Evolutionary conservation across 2,113 vertebrate species (phyloP), one percentile per base, ranked within the genome.

Genomic region (Rhea americana): DNA sequence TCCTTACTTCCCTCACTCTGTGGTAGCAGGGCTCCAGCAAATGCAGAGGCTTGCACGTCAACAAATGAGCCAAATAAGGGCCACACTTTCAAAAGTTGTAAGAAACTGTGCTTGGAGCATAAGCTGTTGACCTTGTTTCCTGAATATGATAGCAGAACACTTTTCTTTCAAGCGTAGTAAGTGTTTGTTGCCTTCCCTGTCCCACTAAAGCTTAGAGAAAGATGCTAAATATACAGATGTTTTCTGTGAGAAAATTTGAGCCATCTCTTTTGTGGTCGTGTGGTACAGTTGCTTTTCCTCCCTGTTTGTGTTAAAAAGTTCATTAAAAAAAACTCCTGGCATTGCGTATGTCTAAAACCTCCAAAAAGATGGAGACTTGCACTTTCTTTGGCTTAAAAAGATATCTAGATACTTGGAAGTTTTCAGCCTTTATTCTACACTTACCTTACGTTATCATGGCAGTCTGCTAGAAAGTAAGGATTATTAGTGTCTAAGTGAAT

Each of bases 51-150:
- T 51, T 41, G 22, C 51, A 22, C 62, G 43, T 75, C 43, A 91
- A 19, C 47, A 86, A 62, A 41, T 13, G 4, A 82, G 9, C 28
- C 48, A 66, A 68, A 55, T 28, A 47, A 53, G 47, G 85, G 7
- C 25, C 1, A 0, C 61, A 39, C 43, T 63, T 77, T 65, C 21
- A 56, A 48, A 65, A 61, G 39, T 39, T 89, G 71, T 56, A 17
- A 78, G 51, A 26, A 2, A 1, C 11, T 51, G 16, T 45, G 4
- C 30, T 55, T 66, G 15, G 15, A 35, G 47, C 1, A 0, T 76
- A 20, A 1, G 11, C 37, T 1, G 2, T 41, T 87, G 24, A 67
- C 55, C 24, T 80, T 18, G 11, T 48, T 85, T 63, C 11, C 30
- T 43, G 61, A 56, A 43, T 66, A 11, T 3, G 1, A 21, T 51